Evolutionary conservation across 2,888 invertebrate species (phyloP).

Genomic region (Trypoxylon attenuatum): DNA sequence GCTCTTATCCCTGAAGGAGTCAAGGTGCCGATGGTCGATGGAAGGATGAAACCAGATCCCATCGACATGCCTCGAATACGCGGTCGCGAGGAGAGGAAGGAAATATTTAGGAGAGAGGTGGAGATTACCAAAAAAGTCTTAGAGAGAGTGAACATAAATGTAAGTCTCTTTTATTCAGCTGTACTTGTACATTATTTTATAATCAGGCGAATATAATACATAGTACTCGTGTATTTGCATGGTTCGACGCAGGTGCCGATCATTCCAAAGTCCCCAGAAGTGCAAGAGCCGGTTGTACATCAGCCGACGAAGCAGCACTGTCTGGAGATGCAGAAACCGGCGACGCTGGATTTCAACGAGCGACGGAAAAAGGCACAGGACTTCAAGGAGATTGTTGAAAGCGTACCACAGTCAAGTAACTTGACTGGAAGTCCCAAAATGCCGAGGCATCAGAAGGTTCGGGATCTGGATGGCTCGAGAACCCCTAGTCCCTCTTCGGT

Average conservation of each 20-base stretch:
- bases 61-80: conserved; percentile 78
- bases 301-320: conserved; percentile 71
- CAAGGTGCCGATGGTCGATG: conserved; percentile 74
- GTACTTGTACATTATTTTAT: no score
- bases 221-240: background rate
- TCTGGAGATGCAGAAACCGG: conserved; percentile 78
- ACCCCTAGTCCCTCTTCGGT: conserved; percentile 83
- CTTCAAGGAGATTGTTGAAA: conserved; percentile 64
- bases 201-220: no score
- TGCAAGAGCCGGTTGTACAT: conserved; percentile 66
- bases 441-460: conserved; percentile 71
- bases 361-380: conserved; percentile 66
- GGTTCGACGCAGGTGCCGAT: conserved; percentile 62
- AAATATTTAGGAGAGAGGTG: conserved; percentile 72
- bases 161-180: no score
- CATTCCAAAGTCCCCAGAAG: conserved; percentile 49
- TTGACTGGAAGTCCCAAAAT: conserved; percentile 65
- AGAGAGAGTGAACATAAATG: conserved; percentile 72
- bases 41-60: conserved; percentile 83
- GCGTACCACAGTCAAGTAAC: conserved; percentile 60
- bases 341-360: conserved; percentile 77
- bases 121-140: conserved; percentile 72
- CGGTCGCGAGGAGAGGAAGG: conserved; percentile 71
- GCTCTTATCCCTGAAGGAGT: conserved; percentile 81
- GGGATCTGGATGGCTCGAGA: conserved; percentile 71